These are phyloP conservation scores for Danionella dracula DNA, from an alignment of 2,797 vertebrate genomes.

Conservation along the genomic window DNA sequence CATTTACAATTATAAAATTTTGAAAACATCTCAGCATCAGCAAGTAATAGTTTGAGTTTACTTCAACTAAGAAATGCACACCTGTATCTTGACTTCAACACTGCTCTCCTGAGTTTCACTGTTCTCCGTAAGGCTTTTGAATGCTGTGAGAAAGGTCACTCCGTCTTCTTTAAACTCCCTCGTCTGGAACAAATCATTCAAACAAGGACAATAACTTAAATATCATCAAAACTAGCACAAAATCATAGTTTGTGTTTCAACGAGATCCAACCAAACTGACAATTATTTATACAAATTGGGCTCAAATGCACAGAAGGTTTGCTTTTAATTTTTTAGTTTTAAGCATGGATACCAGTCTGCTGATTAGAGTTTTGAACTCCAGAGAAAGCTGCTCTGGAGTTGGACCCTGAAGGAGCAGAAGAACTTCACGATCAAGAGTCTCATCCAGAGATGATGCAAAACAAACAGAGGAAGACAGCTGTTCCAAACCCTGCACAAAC, in stretches of 20 bases:
- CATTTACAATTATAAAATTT: no score
- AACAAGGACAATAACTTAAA: background rate
- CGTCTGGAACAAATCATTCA: conserved; percentile 60
- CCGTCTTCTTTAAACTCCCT: conserved; percentile 65
- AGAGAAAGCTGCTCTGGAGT: conserved; percentile 63
- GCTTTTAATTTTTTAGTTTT: no score
- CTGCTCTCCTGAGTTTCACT: conserved; percentile 37
- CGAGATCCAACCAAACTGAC: no score
- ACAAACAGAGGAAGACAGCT: conserved; percentile 48
- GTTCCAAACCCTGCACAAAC: conserved; percentile 47
- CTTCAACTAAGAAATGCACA: no score
- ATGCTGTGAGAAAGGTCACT: conserved; percentile 44
- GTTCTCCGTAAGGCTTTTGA: conserved; percentile 51
- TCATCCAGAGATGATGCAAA: conserved; percentile 62
- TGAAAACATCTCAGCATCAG: no score
- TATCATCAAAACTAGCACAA: background rate
- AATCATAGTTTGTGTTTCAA: no score
- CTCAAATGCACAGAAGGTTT: no score
- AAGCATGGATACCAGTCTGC: conserved; percentile 77
- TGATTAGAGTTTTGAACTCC: conserved; percentile 66
- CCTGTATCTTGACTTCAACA: conserved; percentile 60
- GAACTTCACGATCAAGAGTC: conserved; percentile 74
- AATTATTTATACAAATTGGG: no score
- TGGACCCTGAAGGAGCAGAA: conserved; percentile 72
- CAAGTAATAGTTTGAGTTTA: no score